These are phyloP conservation scores for Acanthiza pusilla DNA, from an alignment of 2,797 vertebrate genomes.

Conservation along the genomic window DNA sequence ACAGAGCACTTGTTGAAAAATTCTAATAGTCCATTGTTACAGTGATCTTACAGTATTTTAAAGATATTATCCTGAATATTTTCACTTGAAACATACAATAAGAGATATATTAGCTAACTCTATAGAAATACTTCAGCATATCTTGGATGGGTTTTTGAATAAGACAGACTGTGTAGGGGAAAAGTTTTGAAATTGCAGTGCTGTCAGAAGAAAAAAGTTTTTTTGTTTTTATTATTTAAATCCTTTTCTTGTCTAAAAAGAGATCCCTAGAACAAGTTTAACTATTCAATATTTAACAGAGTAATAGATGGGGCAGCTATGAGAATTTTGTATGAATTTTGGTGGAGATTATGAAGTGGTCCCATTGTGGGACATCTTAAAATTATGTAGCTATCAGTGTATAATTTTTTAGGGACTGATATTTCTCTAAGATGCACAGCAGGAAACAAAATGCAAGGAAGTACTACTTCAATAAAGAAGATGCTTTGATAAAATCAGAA, in stretches of 20 bases:
- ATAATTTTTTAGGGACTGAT: background rate
- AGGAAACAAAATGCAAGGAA: background rate
- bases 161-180: background rate
- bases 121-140: background rate
- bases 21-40: background rate
- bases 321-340: background rate
- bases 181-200: background rate
- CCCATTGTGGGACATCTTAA: background rate
- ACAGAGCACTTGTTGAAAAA: background rate
- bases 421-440: background rate
- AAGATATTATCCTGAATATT: background rate
- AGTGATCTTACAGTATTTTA: background rate
- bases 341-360: rapidly evolving
- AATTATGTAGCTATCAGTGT: background rate
- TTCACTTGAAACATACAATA: background rate
- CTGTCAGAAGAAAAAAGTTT: background rate
- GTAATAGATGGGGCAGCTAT: background rate
- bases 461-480: background rate
- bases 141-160: background rate
- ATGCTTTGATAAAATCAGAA: background rate
- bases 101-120: background rate
- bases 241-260: background rate
- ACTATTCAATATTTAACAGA: background rate
- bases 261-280: background rate
- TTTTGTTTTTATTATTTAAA: background rate